phyloP scores from a whole-genome alignment of 1,140 invertebrate genomes.

The honey bee (Apis mellifera) region Amel_HAv3.1 CM009939.2:10875001-10875500 shows the following conservation, averaged over 20 bases:
- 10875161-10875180: conserved; percentile 78
- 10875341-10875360: not conserved
- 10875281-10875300: not conserved
- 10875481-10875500: not conserved
- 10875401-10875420: too few relatives aligned
- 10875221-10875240: conserved; percentile 74
- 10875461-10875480: not conserved
- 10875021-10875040: conserved; percentile 23
- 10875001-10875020: conserved; percentile 19
- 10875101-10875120: conserved; percentile 80
- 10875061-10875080: conserved; percentile 65
- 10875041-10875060: conserved; percentile 51
- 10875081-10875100: conserved; percentile 78
- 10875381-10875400: too few relatives aligned
- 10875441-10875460: not conserved
- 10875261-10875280: not conserved
- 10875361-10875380: too few relatives aligned
- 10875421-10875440: too few relatives aligned
- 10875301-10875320: not conserved
- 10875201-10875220: conserved; percentile 74
- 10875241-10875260: conserved; percentile 20
- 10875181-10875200: conserved; percentile 76
- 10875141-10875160: conserved; percentile 77
- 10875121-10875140: conserved; percentile 77
- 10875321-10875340: not conserved